Percentiles rank a stretch among this genome's conserved stretches.
Evolutionary conservation across 2,113 vertebrate species (phyloP).

Genomic region (Reinhardtius hippoglossoides): DNA sequence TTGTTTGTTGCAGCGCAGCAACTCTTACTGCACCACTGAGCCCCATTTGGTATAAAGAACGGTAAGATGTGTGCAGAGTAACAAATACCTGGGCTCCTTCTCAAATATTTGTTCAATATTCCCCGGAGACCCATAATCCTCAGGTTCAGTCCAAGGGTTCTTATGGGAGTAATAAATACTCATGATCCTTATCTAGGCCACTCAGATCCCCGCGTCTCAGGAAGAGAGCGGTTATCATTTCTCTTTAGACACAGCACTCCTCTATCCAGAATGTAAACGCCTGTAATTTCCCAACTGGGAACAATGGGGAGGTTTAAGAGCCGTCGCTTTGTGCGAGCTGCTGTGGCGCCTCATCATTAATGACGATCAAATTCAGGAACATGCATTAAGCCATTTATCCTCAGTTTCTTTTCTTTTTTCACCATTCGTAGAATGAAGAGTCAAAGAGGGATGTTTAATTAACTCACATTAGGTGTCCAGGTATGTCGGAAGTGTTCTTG

Average conservation of each 20-base stretch:
- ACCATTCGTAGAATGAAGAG: background rate
- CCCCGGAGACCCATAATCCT: constrained; percentile 37
- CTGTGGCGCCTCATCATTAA: constrained; percentile 23
- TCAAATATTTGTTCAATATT: constrained; percentile 59
- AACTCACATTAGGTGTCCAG: background rate
- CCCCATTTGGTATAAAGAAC: constrained; percentile 3
- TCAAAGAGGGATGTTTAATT: background rate
- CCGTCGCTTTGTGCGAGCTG: background rate
- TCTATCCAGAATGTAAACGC: constrained; percentile 38
- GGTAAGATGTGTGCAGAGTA: background rate
- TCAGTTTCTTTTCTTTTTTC: background rate
- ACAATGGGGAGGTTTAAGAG: constrained; percentile 15
- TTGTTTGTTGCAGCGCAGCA: constrained; percentile 11
- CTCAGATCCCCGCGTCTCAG: constrained; percentile 35
- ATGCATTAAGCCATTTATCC: background rate
- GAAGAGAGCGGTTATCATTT: constrained; percentile 34
- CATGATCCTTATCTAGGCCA: constrained; percentile 53
- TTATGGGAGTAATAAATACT: constrained; percentile 52
- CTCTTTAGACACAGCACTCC: constrained; percentile 34
- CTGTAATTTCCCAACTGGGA: constrained; percentile 41
- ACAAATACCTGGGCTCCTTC: constrained; percentile 15
- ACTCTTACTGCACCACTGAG: background rate
- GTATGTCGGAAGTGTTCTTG: background rate
- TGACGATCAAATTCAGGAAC: constrained; percentile 15
- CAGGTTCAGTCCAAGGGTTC: constrained; percentile 35